phyloP scores from a whole-genome alignment of 2,888 invertebrate genomes.

The Orthonychiurus folsomi region DNA sequence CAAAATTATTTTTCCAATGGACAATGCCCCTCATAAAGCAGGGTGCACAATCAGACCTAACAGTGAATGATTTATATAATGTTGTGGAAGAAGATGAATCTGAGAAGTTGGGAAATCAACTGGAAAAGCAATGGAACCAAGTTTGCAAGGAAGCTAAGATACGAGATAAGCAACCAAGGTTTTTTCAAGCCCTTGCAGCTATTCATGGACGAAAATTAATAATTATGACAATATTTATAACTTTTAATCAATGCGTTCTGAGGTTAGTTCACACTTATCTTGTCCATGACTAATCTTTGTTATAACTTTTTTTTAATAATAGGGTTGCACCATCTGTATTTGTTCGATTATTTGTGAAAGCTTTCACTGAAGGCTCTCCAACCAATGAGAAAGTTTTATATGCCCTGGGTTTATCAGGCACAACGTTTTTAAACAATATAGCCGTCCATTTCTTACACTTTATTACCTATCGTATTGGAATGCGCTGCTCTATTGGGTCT shows the following conservation, averaged over 20 bases:
- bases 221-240: neutral
- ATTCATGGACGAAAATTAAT: neutral
- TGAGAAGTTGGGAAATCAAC: neutral
- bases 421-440: slow-evolving; percentile 60
- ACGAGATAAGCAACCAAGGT: neutral
- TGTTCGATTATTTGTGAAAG: neutral
- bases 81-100: slow-evolving; percentile 56
- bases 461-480: slow-evolving; percentile 68
- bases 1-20: slow-evolving; percentile 58
- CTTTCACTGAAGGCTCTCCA: neutral
- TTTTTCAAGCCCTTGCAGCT: neutral
- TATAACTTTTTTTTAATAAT: neutral
- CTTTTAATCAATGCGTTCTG: neutral
- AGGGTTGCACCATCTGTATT: neutral
- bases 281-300: too few species aligned
- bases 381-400: slow-evolving; percentile 31
- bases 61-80: slow-evolving; percentile 62
- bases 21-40: slow-evolving; percentile 64
- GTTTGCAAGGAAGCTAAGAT: neutral
- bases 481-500: slow-evolving; percentile 71
- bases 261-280: too few species aligned
- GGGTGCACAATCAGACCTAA: slow-evolving; percentile 62
- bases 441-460: slow-evolving; percentile 85
- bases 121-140: neutral
- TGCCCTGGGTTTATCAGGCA: slow-evolving; percentile 30